Percentiles rank a stretch among this genome's conserved stretches.
Conservation (phyloP, 2,888 invertebrate genomes). For the Andrena flavipes region DNA sequence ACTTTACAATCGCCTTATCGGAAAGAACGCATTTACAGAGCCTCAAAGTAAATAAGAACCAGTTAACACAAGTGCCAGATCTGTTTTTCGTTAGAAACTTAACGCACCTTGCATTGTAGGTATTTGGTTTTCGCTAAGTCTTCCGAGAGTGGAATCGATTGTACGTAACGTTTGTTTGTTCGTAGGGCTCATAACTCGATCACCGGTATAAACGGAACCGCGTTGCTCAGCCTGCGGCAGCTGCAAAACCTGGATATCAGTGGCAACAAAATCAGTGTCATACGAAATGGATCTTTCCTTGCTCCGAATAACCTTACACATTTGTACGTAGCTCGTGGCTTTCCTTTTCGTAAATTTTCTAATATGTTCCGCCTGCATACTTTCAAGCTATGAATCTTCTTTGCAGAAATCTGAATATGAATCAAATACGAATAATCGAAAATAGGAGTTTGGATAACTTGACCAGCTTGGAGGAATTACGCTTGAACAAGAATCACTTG, state of each 20-base stretch:
- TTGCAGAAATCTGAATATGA: slow-evolving; percentile 89
- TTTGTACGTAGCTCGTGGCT: slow-evolving; percentile 84
- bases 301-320: slow-evolving; percentile 85
- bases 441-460: slow-evolving; percentile 91
- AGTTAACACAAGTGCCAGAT: slow-evolving; percentile 83
- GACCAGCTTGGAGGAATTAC: slow-evolving; percentile 89
- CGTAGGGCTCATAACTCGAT: slow-evolving; percentile 86
- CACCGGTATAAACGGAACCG: slow-evolving; percentile 82
- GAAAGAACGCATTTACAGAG: slow-evolving; percentile 86
- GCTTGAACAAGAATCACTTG: slow-evolving; percentile 92
- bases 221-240: slow-evolving; percentile 85
- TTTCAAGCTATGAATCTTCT: not conserved
- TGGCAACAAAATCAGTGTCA: slow-evolving; percentile 87
- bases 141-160: not conserved
- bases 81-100: slow-evolving; percentile 80
- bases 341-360: not conserved
- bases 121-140: slow-evolving; percentile 45
- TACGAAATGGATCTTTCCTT: slow-evolving; percentile 88
- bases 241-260: slow-evolving; percentile 88
- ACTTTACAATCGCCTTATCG: slow-evolving; percentile 85
- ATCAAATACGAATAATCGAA: slow-evolving; percentile 90
- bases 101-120: slow-evolving; percentile 86
- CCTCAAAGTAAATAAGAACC: slow-evolving; percentile 85
- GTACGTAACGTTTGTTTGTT: slow-evolving; percentile 59
- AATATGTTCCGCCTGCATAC: not conserved